Evolutionary conservation across 2,888 invertebrate genomes (phyloP).

Genomic region (Sipha maydis): DNA sequence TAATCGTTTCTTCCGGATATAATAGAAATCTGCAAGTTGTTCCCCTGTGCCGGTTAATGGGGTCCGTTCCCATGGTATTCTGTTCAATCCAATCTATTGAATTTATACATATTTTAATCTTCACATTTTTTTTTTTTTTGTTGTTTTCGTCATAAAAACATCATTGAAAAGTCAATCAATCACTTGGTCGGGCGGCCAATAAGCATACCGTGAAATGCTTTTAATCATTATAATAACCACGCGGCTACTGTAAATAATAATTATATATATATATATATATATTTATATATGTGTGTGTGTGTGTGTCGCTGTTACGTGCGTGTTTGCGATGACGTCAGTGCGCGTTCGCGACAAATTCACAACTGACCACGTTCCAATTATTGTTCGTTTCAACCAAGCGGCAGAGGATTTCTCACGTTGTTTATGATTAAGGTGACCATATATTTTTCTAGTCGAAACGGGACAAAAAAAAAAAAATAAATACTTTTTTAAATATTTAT

Average conservation of each 20-base stretch:
- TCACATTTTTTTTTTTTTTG: background rate
- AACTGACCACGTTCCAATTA: background rate
- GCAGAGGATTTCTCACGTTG: background rate
- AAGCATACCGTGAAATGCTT: background rate
- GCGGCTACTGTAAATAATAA: background rate
- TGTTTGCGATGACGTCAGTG: background rate
- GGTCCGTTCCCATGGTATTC: background rate
- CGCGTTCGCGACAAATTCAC: no score
- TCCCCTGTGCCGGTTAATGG: background rate
- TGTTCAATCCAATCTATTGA: background rate
- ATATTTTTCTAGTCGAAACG: no score
- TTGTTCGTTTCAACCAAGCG: background rate
- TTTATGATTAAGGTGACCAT: no score
- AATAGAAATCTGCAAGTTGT: background rate
- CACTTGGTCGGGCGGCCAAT: background rate
- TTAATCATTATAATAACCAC: background rate
- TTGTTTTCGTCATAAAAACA: background rate
- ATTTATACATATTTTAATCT: background rate
- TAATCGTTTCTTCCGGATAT: background rate
- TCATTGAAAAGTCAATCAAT: slow-evolving; percentile 9
- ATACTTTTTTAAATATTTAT: no score
- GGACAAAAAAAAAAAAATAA: no score
- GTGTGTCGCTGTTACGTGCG: background rate
- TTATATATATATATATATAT: no score
- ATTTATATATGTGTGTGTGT: no score